These are phyloP conservation scores for Tokudaia tokunoshimensis DNA, from an alignment of 2,797 vertebrate genomes.

Conservation along the genomic window DNA sequence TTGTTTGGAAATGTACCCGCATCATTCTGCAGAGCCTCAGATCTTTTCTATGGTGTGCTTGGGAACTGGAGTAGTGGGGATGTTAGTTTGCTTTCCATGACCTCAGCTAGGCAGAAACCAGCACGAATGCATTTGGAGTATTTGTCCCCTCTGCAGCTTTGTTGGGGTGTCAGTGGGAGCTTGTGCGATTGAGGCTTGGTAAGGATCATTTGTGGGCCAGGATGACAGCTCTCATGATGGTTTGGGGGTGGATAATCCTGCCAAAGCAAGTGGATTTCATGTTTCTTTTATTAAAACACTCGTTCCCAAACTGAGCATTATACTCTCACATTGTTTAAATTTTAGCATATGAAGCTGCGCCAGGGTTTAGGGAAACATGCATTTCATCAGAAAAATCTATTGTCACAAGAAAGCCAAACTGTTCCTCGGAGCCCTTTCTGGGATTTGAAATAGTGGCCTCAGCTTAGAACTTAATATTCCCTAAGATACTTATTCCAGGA, in stretches of 20 bases:
- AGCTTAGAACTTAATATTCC: constrained; percentile 76
- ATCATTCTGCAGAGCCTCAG: background rate
- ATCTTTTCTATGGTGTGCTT: background rate
- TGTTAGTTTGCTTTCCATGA: constrained; percentile 6
- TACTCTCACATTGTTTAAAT: background rate
- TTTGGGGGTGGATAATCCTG: constrained; percentile 32
- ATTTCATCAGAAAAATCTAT: constrained; percentile 73
- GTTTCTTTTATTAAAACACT: constrained; percentile 76
- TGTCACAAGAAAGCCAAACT: constrained; percentile 68
- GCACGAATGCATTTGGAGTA: background rate
- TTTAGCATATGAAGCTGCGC: constrained; percentile 44
- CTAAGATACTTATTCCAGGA: constrained; percentile 63
- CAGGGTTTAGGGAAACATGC: constrained; percentile 61
- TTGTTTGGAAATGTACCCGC: background rate
- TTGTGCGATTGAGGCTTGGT: background rate
- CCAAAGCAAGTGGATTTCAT: constrained; percentile 42
- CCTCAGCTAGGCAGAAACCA: constrained; percentile 35
- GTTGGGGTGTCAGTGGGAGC: constrained; percentile 40
- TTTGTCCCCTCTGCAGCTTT: constrained; percentile 5
- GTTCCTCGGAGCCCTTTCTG: constrained; percentile 62
- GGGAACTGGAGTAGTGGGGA: rapidly evolving
- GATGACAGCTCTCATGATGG: background rate
- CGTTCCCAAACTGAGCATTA: constrained; percentile 58
- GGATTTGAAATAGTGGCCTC: constrained; percentile 65
- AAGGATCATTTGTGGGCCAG: constrained; percentile 55